phyloP scores from a whole-genome alignment of 2,888 invertebrate genomes.

The Chaetogeoica ovagalla region DNA sequence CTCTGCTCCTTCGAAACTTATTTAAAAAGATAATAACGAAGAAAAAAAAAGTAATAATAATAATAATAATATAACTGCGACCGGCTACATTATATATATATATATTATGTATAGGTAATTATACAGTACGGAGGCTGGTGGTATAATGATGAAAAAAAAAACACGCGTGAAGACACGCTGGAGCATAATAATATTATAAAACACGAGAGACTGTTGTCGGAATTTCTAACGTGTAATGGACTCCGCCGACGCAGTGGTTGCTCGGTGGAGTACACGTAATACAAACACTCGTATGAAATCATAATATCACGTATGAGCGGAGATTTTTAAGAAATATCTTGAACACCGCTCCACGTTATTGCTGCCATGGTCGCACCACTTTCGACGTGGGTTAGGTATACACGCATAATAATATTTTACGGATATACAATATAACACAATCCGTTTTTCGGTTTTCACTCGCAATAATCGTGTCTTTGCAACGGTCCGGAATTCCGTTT shows the following conservation, averaged over 20 bases:
- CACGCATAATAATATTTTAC: background rate
- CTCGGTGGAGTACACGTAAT: background rate
- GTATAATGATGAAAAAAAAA: conserved; percentile 23
- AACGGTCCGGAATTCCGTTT: background rate
- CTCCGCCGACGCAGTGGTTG: conserved; percentile 12
- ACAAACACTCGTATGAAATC: too few species aligned
- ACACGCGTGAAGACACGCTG: conserved; percentile 43
- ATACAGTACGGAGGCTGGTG: conserved; percentile 10
- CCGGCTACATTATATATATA: background rate
- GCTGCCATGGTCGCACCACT: background rate
- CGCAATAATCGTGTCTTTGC: too few species aligned
- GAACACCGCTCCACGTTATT: too few species aligned
- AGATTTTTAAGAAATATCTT: too few species aligned
- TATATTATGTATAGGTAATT: conserved; percentile 13
- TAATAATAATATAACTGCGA: conserved; percentile 8
- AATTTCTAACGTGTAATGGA: conserved; percentile 9
- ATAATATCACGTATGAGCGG: too few species aligned
- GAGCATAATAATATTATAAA: background rate
- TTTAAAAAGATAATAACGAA: conserved; percentile 21
- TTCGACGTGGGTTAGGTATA: background rate
- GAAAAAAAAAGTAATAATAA: conserved; percentile 4
- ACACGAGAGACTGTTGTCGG: background rate
- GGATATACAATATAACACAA: background rate
- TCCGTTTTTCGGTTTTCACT: too few species aligned
- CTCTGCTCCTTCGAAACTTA: conserved; percentile 21